Conservation (phyloP, 2,113 vertebrate species). For the Coracopsis vasa region DNA sequence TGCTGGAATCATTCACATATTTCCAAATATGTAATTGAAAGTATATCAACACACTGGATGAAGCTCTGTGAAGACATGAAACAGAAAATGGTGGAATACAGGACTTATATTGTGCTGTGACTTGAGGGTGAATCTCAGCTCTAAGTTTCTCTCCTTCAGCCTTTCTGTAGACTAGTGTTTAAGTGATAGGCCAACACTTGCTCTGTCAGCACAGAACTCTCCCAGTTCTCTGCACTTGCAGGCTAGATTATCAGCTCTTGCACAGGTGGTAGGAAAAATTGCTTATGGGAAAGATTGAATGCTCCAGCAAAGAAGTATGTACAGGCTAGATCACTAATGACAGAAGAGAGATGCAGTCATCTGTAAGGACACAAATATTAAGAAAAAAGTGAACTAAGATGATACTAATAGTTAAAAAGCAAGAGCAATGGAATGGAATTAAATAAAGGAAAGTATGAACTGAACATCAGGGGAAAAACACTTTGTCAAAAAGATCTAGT, state of each 20-base stretch:
- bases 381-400: background rate
- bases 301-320: background rate
- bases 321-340: background rate
- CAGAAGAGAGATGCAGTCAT: background rate
- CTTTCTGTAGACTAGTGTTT: background rate
- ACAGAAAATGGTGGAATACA: background rate
- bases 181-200: background rate
- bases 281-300: background rate
- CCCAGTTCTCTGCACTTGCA: background rate
- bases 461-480: background rate
- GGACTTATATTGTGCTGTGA: background rate
- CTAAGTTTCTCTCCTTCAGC: background rate
- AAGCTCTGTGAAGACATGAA: background rate
- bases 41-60: background rate
- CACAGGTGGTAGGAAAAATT: background rate
- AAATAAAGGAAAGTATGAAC: background rate
- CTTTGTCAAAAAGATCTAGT: background rate
- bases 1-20: background rate
- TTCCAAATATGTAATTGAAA: background rate
- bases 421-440: background rate
- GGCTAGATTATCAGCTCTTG: background rate
- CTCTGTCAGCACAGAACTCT: background rate
- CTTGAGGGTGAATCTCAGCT: background rate
- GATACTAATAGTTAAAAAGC: background rate
- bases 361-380: background rate